Conservation (phyloP, 2,797 vertebrate genomes). For the Dromococcyx pavoninus region DNA sequence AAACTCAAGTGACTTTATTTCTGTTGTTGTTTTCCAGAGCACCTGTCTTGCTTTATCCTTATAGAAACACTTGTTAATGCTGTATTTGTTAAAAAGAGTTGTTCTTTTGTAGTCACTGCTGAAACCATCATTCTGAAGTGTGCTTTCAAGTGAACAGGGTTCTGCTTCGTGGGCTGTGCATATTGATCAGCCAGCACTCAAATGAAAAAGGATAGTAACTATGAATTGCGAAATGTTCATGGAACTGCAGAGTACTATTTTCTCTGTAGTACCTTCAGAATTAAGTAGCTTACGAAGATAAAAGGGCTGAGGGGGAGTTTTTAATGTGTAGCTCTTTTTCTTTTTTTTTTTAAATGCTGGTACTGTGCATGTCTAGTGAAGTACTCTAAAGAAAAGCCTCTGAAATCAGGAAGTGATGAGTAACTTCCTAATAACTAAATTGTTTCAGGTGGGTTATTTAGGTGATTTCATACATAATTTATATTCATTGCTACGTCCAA, state of each 20-base stretch:
- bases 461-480: background rate
- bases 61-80: background rate
- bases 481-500: background rate
- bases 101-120: background rate
- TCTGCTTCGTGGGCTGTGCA: background rate
- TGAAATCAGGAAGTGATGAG: background rate
- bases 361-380: background rate
- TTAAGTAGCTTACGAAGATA: background rate
- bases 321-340: background rate
- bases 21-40: background rate
- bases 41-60: background rate
- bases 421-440: background rate
- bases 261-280: background rate
- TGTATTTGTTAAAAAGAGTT: background rate
- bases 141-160: background rate
- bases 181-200: background rate
- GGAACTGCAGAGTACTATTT: background rate
- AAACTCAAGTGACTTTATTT: background rate
- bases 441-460: background rate
- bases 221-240: background rate
- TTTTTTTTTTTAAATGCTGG: background rate
- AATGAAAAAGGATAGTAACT: background rate
- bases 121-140: accelerated
- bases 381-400: background rate
- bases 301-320: background rate